A percentile compares a stretch with the other conserved stretches of the same genome.
Evolutionary conservation across 2,797 vertebrate species (phyloP).

Genomic region (Dryobates pubescens): DNA sequence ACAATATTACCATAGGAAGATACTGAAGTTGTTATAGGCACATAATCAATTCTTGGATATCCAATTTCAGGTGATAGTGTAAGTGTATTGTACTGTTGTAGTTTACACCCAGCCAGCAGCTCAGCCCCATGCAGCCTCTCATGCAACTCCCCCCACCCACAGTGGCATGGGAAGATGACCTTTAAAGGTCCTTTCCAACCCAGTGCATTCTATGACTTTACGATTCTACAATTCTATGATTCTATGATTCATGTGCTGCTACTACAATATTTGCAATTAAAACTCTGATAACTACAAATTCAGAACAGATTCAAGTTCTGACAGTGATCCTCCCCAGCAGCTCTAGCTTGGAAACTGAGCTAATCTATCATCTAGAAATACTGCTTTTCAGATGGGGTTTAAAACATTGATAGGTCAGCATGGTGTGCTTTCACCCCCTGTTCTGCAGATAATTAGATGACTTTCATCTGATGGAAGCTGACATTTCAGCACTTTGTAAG

Average conservation of each 20-base stretch:
- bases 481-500: constrained; percentile 16
- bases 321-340: background rate
- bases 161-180: no score
- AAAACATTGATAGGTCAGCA: background rate
- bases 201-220: no score
- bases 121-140: no score
- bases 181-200: no score
- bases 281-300: background rate
- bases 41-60: background rate
- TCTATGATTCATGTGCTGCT: background rate
- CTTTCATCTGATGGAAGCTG: background rate
- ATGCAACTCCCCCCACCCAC: no score
- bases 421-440: background rate
- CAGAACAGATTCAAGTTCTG: background rate
- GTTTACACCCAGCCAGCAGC: no score
- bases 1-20: background rate
- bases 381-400: background rate
- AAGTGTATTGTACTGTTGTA: background rate
- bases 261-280: background rate
- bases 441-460: constrained; percentile 1
- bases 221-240: no score
- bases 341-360: background rate
- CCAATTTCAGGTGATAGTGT: background rate
- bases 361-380: background rate
- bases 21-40: background rate